A percentile compares a stretch with the other conserved stretches of the same genome.
phyloP scores from a whole-genome alignment of 1,140 invertebrate species.

The Penaeus vannamei region DNA sequence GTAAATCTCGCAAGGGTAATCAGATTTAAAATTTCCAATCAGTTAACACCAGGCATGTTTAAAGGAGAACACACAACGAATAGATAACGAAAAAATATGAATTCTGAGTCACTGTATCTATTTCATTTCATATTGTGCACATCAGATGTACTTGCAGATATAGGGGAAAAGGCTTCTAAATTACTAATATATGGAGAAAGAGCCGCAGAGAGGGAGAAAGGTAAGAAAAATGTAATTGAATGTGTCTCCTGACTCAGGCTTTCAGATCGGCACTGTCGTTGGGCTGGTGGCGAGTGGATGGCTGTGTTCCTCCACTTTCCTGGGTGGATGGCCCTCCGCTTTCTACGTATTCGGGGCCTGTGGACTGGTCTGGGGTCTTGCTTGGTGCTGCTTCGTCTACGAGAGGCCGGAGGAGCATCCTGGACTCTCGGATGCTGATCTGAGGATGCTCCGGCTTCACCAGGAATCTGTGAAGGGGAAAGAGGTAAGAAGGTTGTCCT shows the following conservation, averaged over 20 bases:
- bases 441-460: neutral
- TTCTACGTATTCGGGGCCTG: constrained; percentile 81
- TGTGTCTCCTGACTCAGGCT: constrained; percentile 76
- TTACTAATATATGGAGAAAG: no score
- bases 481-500: neutral
- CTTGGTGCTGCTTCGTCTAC: constrained; percentile 81
- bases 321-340: constrained; percentile 82
- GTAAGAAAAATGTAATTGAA: no score
- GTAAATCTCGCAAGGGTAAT: no score
- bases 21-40: no score
- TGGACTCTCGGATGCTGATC: neutral
- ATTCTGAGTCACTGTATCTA: no score
- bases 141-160: no score
- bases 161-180: no score
- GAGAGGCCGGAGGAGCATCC: constrained; percentile 39
- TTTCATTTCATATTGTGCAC: no score
- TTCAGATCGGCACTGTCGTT: constrained; percentile 79
- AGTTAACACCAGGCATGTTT: no score
- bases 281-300: constrained; percentile 72
- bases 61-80: no score
- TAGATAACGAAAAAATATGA: no score
- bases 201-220: no score
- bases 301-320: constrained; percentile 74
- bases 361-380: constrained; percentile 76
- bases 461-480: neutral